These are phyloP conservation scores for Ochotona curzoniae DNA, from an alignment of 2,113 vertebrate genomes.

Conservation along the genomic window DNA sequence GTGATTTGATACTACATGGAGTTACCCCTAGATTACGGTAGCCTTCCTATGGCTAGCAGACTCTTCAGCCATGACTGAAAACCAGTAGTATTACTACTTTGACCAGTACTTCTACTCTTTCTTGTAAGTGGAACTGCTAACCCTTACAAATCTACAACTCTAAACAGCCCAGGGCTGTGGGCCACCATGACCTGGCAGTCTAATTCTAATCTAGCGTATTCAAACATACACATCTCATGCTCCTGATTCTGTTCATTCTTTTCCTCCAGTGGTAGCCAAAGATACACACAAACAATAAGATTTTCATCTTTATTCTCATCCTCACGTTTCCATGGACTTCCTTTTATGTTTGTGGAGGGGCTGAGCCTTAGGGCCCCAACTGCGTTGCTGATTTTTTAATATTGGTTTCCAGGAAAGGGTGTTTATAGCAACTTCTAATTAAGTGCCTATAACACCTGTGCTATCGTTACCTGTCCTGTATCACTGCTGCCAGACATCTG, in stretches of 20 bases:
- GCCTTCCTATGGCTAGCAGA: too few relatives aligned
- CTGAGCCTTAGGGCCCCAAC: background rate
- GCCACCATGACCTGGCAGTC: background rate
- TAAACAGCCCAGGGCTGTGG: background rate
- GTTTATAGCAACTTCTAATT: background rate
- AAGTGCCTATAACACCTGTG: background rate
- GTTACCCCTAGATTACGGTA: background rate
- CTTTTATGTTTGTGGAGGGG: background rate
- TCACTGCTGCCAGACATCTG: background rate
- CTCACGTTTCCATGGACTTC: constrained; percentile 27
- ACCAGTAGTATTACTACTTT: background rate
- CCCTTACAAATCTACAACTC: background rate
- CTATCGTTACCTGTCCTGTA: background rate
- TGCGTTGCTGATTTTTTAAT: background rate
- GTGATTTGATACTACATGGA: background rate
- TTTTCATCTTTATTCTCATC: constrained; percentile 69
- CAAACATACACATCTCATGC: background rate
- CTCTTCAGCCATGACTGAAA: background rate
- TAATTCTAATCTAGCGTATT: background rate
- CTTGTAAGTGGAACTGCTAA: background rate
- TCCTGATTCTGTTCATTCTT: background rate
- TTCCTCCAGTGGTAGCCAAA: background rate
- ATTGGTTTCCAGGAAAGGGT: background rate
- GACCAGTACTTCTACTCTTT: background rate
- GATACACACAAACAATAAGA: background rate